A percentile compares a stretch with the other conserved stretches of the same genome.
These are phyloP conservation scores for Catamblyrhynchus diadema DNA, from an alignment of 2,797 vertebrate species.

Conservation along the genomic window DNA sequence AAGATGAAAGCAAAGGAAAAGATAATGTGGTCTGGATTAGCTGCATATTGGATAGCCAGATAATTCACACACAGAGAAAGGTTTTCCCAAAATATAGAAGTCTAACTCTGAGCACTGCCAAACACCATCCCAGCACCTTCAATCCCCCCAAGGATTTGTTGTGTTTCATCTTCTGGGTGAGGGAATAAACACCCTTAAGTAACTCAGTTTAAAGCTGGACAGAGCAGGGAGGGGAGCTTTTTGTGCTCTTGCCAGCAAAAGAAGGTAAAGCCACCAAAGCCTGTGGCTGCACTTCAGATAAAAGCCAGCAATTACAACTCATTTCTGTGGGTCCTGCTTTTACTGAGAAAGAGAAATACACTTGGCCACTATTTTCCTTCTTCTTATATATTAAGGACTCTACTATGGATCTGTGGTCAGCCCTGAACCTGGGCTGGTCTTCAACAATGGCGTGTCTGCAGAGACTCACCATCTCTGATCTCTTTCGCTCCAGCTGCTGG, in stretches of 20 bases:
- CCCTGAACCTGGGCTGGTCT: neutral
- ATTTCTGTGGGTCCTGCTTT: neutral
- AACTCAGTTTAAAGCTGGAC: neutral
- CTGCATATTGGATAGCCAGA: neutral
- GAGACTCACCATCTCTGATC: neutral
- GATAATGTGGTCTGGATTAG: neutral
- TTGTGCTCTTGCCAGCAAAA: neutral
- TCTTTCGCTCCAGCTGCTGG: neutral
- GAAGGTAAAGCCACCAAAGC: neutral
- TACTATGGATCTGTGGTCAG: neutral
- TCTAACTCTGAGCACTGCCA: neutral
- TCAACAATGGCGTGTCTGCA: neutral
- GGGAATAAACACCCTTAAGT: neutral
- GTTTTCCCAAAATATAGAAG: neutral
- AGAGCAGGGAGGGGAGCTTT: neutral
- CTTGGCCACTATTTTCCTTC: neutral
- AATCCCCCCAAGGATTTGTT: neutral
- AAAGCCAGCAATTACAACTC: neutral
- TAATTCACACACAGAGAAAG: neutral
- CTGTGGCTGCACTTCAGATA: neutral
- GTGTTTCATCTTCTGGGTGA: neutral
- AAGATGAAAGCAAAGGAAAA: neutral
- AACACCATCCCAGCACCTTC: neutral
- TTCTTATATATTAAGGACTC: accelerated
- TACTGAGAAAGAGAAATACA: neutral